Conservation (phyloP, 2,797 vertebrate species). For the Tangara arthus region DNA sequence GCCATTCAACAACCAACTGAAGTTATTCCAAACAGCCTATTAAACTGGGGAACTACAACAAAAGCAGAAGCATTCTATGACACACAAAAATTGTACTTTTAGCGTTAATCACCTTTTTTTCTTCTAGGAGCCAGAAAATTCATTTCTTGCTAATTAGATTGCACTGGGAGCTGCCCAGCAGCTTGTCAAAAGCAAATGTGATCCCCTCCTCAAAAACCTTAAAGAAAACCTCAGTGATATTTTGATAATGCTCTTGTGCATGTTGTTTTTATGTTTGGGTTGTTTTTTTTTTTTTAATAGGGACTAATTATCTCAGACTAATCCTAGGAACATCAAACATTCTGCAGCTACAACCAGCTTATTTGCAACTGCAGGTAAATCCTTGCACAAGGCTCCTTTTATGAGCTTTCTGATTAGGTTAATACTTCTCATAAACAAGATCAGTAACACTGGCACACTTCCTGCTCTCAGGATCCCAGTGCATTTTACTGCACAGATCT, state of each 20-base stretch:
- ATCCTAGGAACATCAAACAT: neutral
- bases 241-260: neutral
- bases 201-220: neutral
- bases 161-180: neutral
- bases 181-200: neutral
- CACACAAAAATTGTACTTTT: neutral
- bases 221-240: neutral
- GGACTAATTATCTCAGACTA: neutral
- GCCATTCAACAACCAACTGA: neutral
- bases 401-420: neutral
- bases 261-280: neutral
- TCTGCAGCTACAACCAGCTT: neutral
- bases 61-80: neutral
- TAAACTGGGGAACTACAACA: neutral
- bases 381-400: rapidly evolving
- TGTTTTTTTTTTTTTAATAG: neutral
- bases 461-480: neutral
- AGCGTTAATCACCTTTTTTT: neutral
- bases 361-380: neutral
- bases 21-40: neutral
- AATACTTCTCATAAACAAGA: neutral
- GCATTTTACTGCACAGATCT: neutral
- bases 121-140: neutral
- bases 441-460: neutral
- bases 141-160: neutral